Conservation (phyloP, 2,888 invertebrate genomes). For the Cephus sareptanus region DNA sequence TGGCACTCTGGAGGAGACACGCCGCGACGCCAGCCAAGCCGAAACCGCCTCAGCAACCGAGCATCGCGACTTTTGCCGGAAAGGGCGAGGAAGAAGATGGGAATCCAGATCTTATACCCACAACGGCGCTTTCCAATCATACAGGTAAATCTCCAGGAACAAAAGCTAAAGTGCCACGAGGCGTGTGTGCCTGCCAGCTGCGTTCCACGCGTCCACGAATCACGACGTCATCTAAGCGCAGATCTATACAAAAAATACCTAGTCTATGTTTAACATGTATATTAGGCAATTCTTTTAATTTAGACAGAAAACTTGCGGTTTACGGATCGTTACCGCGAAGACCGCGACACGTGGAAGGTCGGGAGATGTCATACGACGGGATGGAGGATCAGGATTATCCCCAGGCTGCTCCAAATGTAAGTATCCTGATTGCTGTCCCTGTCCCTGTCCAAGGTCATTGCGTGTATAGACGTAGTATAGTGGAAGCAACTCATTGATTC, state of each 20-base stretch:
- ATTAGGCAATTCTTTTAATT: conserved; percentile 8
- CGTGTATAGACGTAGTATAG: too few species aligned
- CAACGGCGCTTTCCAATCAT: conserved; percentile 59
- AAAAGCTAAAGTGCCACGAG: too few species aligned
- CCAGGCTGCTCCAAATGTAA: conserved; percentile 55
- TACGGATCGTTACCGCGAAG: conserved; percentile 58
- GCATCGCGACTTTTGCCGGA: conserved; percentile 52
- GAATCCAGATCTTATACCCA: conserved; percentile 64
- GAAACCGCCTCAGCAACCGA: conserved; percentile 52
- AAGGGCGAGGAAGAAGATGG: conserved; percentile 60
- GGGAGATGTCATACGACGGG: conserved; percentile 52
- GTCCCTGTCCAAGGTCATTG: too few species aligned
- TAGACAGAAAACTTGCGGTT: conserved; percentile 56
- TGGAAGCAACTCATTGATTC: too few species aligned
- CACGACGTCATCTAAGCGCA: too few species aligned
- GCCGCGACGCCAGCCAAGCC: conserved; percentile 53
- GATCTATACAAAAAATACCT: too few species aligned
- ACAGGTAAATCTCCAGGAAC: conserved; percentile 5
- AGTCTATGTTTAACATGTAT: too few species aligned
- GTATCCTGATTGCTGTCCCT: conserved; percentile 19
- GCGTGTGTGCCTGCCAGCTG: too few species aligned
- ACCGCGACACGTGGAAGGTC: conserved; percentile 53
- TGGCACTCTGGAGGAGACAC: conserved; percentile 63
- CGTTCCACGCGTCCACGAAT: too few species aligned
- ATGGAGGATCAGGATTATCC: conserved; percentile 56